Conservation (phyloP, 2,113 vertebrate species). For the Saiga tatarica region DNA sequence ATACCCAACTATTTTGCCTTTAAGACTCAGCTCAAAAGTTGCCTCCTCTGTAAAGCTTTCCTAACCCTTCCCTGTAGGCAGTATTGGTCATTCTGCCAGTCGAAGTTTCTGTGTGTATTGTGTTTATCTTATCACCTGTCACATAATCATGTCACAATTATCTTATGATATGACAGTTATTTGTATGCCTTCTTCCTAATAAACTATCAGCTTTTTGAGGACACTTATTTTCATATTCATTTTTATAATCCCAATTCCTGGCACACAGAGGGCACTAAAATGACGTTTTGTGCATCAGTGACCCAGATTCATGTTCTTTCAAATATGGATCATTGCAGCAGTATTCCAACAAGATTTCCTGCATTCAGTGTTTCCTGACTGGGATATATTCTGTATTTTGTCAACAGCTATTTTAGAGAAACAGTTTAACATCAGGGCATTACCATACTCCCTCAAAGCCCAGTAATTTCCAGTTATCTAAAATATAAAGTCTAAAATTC, state of each 20-base stretch:
- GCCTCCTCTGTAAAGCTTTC: not conserved
- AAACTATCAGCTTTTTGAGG: not conserved
- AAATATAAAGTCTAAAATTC: not conserved
- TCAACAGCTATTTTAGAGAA: slow-evolving; percentile 2
- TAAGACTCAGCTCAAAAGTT: not conserved
- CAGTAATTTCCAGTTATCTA: not conserved
- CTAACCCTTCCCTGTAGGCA: not conserved
- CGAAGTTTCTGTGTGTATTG: not conserved
- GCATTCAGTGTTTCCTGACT: not conserved
- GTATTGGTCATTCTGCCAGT: not conserved
- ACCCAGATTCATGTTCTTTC: not conserved
- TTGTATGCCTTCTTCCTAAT: not conserved
- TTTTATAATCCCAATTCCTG: not conserved
- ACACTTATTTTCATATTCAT: not conserved
- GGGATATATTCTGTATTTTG: not conserved
- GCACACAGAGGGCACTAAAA: not conserved
- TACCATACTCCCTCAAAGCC: not conserved
- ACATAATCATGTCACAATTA: not conserved
- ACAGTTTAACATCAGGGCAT: not conserved
- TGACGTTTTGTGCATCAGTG: not conserved
- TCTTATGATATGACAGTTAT: not conserved
- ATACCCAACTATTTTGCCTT: not conserved
- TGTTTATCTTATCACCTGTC: not conserved
- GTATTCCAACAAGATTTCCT: not conserved
- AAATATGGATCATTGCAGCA: not conserved